A percentile compares a stretch with the other conserved stretches of the same genome.
Evolutionary conservation across 2,888 invertebrate species (phyloP).

Genomic region (Sinelater perroti): DNA sequence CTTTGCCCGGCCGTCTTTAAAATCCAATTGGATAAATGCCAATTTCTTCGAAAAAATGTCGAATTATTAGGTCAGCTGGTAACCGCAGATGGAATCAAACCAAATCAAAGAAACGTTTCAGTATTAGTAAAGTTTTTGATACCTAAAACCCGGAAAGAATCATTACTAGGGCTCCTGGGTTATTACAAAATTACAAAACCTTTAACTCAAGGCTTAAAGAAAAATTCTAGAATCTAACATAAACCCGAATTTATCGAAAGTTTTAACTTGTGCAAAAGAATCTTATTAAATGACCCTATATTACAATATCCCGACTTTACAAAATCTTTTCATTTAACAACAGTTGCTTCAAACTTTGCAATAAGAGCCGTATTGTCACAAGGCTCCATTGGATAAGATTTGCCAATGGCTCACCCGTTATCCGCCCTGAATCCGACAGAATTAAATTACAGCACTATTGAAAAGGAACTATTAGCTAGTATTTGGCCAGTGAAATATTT

Average conservation of each 20-base stretch:
- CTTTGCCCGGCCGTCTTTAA: conserved; percentile 1
- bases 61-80: conserved; percentile 24
- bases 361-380: conserved; percentile 38
- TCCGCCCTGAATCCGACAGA: conserved; percentile 18
- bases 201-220: conserved; percentile 7
- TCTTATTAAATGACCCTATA: conserved; percentile 25
- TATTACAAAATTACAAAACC: conserved; percentile 24
- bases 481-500: conserved; percentile 18
- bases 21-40: background rate
- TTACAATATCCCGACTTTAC: conserved; percentile 34
- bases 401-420: background rate
- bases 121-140: conserved; percentile 25
- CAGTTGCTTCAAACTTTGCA: conserved; percentile 29
- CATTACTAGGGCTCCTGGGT: conserved; percentile 20
- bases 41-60: conserved; percentile 13
- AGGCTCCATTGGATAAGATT: conserved; percentile 5
- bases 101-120: conserved; percentile 24
- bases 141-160: conserved; percentile 32
- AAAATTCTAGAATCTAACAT: background rate
- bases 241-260: background rate
- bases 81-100: conserved; percentile 25
- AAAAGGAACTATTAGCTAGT: conserved; percentile 20
- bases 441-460: conserved; percentile 18
- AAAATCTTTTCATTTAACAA: conserved; percentile 32
- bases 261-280: conserved; percentile 21